These are phyloP conservation scores for Trichogramma pretiosum DNA, from an alignment of 1,140 invertebrate species.

Conservation along the genomic window DNA sequence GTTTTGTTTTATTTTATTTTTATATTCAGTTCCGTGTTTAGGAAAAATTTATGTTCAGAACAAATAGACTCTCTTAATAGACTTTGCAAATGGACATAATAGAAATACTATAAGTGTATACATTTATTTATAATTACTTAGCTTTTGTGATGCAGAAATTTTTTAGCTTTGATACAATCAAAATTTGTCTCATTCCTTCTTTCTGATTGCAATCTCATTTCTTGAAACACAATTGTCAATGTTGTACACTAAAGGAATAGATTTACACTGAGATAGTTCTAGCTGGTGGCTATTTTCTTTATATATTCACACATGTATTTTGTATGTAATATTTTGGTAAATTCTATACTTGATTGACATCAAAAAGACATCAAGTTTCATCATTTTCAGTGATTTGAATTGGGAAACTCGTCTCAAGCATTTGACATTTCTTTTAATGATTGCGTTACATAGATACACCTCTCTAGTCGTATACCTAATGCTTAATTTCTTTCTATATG, in stretches of 20 bases:
- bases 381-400: background rate
- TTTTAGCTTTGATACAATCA: slow-evolving; percentile 10
- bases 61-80: slow-evolving; percentile 45
- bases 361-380: too few species aligned
- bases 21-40: background rate
- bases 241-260: background rate
- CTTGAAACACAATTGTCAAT: slow-evolving; percentile 21
- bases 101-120: slow-evolving; percentile 46
- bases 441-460: slow-evolving; percentile 30
- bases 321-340: too few species aligned
- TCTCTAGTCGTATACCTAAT: slow-evolving; percentile 12
- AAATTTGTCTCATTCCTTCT: background rate
- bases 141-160: slow-evolving; percentile 27
- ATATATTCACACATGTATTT: background rate
- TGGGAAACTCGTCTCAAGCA: too few species aligned
- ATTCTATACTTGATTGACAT: too few species aligned
- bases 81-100: slow-evolving; percentile 46
- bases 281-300: background rate
- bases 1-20: background rate
- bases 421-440: background rate
- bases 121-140: too few species aligned
- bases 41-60: slow-evolving; percentile 13
- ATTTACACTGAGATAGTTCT: too few species aligned
- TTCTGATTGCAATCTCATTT: background rate
- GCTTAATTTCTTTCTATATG: background rate